Evolutionary conservation across 2,113 vertebrate genomes (phyloP), one percentile per base, ranked within the genome.

Genomic region (Callopanchax toddi): DNA sequence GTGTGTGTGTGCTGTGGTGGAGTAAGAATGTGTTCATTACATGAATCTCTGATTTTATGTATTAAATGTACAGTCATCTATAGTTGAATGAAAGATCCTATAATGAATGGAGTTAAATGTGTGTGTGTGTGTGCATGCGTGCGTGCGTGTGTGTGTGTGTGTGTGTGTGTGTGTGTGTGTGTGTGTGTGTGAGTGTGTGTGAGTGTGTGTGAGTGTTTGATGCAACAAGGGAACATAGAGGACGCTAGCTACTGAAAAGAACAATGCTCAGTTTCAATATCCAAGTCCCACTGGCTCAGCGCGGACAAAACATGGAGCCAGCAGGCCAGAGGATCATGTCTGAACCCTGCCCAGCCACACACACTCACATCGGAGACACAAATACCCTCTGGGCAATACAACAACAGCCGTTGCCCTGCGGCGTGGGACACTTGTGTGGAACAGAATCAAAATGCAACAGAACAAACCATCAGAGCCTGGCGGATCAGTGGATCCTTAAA

Each of bases 321-420:
- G 71, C 67, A 70, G 75, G 68, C 69, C 72, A 74, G 11, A 5
- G 8, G 61, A 63, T 74, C 68, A 39, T 12, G 10, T 61, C 68
- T 79, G 71, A 83, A 75, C 50, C 51, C 34, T 55, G 45, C 53
- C 73, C 76, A 71, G 59, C 50, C 39, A 60, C 40, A 70, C 42
- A 36, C 39, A 52, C 40, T 18, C 53, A 61, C 43, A 57, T 22
- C 18, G 18, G 18, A 63, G 56, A 65, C 45, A 78, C 74, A 79
- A 46, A 44, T 23, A 56, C 48, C 67, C 81, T 75, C 48, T 66
- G 74, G 81, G 81, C 74, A 70, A 65, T 37, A 62, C 59, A 69
- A 65, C 67, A 76, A 73, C 76, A 84, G 71, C 74, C 74, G 59
- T 51, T 78, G 71, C 67, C 85, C 71, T 17, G 63, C 46, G 50